Evolutionary conservation across 1,140 invertebrate genomes (phyloP).

Genomic region (Drosophila miranda): DNA sequence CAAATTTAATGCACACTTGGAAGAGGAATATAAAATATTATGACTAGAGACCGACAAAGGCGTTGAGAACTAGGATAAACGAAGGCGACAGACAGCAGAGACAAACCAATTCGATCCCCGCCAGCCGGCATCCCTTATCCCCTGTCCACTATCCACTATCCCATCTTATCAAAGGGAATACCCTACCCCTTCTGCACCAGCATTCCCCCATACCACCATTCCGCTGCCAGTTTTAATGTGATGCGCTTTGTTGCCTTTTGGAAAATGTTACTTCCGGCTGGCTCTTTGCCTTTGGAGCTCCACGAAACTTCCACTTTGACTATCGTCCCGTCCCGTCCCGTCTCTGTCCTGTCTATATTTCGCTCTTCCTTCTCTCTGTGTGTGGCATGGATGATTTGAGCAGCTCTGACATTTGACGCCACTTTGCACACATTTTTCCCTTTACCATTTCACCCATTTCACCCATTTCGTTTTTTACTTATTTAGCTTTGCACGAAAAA

Average conservation of each 20-base stretch:
- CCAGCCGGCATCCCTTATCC: no score
- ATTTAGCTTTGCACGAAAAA: slow-evolving; percentile 38
- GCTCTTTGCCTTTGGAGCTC: slow-evolving; percentile 4
- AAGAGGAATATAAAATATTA: slow-evolving; percentile 24
- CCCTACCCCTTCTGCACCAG: slow-evolving; percentile 4
- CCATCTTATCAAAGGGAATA: slow-evolving; percentile 25
- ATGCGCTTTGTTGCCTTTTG: slow-evolving; percentile 73
- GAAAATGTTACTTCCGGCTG: slow-evolving; percentile 58
- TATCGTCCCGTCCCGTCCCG: neutral
- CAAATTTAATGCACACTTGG: neutral
- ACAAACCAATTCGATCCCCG: slow-evolving; percentile 4
- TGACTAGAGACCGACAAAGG: slow-evolving; percentile 4
- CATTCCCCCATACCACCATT: slow-evolving; percentile 17
- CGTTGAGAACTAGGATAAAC: neutral
- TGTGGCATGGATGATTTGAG: slow-evolving; percentile 67
- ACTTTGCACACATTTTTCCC: slow-evolving; percentile 53
- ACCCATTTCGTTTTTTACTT: slow-evolving; percentile 20
- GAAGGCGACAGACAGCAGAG: slow-evolving; percentile 8
- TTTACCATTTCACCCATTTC: slow-evolving; percentile 1
- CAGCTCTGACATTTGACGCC: slow-evolving; percentile 77
- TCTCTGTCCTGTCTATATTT: neutral
- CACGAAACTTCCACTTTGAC: slow-evolving; percentile 38
- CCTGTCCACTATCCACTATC: no score
- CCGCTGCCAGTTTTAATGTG: slow-evolving; percentile 66
- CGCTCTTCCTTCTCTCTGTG: neutral